A percentile compares a stretch with the other conserved stretches of the same genome.
Evolutionary conservation across 2,888 invertebrate genomes (phyloP).

Genomic region (Drosophila paranaensis): DNA sequence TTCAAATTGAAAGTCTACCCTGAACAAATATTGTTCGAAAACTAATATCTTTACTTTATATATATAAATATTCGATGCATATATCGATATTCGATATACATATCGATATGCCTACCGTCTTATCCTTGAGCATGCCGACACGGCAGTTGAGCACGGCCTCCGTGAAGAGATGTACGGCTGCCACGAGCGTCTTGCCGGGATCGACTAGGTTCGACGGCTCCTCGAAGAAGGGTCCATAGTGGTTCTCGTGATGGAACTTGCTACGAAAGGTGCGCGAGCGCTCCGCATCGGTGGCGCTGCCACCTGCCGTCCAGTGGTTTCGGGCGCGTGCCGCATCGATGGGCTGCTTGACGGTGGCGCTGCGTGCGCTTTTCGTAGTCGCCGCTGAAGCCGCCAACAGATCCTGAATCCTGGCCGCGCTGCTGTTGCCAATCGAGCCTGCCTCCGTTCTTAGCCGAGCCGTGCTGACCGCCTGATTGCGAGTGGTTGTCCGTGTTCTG

Average conservation of each 20-base stretch:
- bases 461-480: constrained; percentile 15
- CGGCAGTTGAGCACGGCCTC: constrained; percentile 89
- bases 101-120: constrained; percentile 86
- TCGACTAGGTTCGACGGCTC: constrained; percentile 85
- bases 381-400: constrained; percentile 16
- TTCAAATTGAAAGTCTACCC: no score
- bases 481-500: background rate
- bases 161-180: constrained; percentile 88
- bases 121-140: constrained; percentile 89
- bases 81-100: background rate
- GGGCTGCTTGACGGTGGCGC: constrained; percentile 62
- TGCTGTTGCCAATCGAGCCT: constrained; percentile 21
- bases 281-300: constrained; percentile 61
- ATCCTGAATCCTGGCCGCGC: constrained; percentile 40
- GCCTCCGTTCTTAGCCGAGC: constrained; percentile 22
- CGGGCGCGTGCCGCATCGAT: constrained; percentile 71
- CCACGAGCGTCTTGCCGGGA: constrained; percentile 86
- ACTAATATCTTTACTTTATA: no score
- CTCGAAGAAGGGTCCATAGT: constrained; percentile 91
- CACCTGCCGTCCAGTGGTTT: constrained; percentile 71
- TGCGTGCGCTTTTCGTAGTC: constrained; percentile 59
- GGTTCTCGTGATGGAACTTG: constrained; percentile 89
- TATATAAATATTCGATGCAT: background rate
- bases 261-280: constrained; percentile 79
- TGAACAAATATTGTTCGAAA: no score